These are phyloP conservation scores for Trachelus iudaicus DNA, from an alignment of 2,888 invertebrate species.

Conservation along the genomic window DNA sequence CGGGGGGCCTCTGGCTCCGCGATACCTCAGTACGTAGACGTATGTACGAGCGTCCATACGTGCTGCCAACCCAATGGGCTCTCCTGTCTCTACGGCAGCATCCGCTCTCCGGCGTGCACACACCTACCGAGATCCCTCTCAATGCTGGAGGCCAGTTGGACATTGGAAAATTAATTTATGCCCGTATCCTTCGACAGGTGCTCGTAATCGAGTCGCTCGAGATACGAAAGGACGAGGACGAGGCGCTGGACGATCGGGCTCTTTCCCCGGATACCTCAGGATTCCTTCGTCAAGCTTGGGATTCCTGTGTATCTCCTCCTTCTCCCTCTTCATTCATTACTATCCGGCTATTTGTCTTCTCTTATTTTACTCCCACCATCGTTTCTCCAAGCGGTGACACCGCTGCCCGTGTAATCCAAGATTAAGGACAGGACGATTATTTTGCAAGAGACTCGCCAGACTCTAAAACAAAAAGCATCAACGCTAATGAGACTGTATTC, in stretches of 20 bases:
- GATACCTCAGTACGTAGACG: constrained; percentile 1
- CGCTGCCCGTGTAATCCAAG: constrained; percentile 1
- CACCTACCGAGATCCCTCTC: neutral
- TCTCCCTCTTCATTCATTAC: neutral
- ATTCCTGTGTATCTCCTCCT: neutral
- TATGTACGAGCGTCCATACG: neutral
- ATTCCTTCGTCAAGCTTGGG: neutral
- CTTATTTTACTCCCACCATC: neutral
- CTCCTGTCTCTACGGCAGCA: neutral
- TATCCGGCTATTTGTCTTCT: neutral
- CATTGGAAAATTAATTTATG: constrained; percentile 2
- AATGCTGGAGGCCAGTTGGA: neutral
- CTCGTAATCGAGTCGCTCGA: constrained; percentile 4
- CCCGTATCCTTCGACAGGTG: neutral
- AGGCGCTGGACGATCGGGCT: neutral
- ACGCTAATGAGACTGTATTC: constrained; percentile 40
- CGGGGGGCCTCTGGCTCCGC: constrained; percentile 24
- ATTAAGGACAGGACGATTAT: constrained; percentile 7
- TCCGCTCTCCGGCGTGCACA: neutral
- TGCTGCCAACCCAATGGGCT: neutral
- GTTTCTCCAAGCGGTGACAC: neutral
- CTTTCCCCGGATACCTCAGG: neutral
- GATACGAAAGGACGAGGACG: neutral
- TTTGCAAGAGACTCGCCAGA: neutral
- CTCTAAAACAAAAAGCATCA: constrained; percentile 35